phyloP scores from a whole-genome alignment of 2,113 vertebrate genomes.

The Australoheros scitulus region DNA sequence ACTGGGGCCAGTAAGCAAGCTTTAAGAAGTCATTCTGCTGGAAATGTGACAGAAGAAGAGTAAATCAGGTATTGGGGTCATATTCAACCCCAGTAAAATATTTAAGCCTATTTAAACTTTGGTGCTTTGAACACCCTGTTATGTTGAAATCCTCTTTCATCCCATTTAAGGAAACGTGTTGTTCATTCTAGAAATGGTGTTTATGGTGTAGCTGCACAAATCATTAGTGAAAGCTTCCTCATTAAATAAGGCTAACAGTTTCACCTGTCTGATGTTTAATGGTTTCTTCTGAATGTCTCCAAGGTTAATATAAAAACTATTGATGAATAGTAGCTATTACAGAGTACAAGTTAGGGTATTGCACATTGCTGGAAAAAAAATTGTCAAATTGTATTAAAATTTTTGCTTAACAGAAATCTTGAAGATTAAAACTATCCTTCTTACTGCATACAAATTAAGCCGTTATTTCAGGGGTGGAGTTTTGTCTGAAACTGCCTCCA shows the following conservation, averaged over 20 bases:
- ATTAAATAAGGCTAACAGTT: neutral
- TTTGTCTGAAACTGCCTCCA: constrained; percentile 6
- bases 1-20: neutral
- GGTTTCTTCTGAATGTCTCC: neutral
- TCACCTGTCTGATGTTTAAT: neutral
- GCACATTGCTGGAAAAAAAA: neutral
- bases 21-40: neutral
- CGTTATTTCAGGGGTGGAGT: neutral
- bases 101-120: neutral
- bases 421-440: neutral
- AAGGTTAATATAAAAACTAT: neutral
- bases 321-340: neutral
- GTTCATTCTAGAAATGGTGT: neutral
- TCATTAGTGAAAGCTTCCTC: neutral
- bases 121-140: neutral
- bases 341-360: neutral
- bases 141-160: neutral
- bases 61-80: neutral
- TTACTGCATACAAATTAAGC: neutral
- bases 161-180: neutral
- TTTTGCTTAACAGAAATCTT: neutral
- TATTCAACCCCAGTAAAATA: neutral
- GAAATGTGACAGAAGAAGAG: neutral
- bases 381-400: neutral
- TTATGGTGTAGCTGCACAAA: neutral